phyloP scores from a whole-genome alignment of 1,140 invertebrate genomes.

The Procambarus clarkii region DNA sequence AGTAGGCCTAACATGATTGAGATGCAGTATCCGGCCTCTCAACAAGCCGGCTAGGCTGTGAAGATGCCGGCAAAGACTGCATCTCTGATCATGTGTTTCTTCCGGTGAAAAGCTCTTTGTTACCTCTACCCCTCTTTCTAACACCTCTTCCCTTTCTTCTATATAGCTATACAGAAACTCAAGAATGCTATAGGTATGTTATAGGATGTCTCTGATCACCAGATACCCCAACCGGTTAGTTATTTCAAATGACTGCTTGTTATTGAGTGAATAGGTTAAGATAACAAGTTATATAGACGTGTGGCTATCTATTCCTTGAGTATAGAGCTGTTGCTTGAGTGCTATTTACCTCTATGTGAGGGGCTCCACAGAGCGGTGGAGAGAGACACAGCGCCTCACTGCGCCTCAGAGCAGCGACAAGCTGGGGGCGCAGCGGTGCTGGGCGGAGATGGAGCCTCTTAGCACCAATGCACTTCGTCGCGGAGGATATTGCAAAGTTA shows the following conservation, averaged over 20 bases:
- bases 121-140: background rate
- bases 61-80: conserved; percentile 8
- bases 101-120: background rate
- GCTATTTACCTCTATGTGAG: conserved; percentile 40
- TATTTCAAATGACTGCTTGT: background rate
- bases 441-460: conserved; percentile 55
- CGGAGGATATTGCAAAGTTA: conserved; percentile 55
- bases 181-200: background rate
- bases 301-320: background rate
- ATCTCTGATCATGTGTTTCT: background rate
- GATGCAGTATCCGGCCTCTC: background rate
- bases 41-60: no score
- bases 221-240: background rate
- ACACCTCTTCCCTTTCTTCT: background rate
- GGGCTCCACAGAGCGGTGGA: no score
- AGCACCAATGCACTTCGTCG: conserved; percentile 62
- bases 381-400: background rate
- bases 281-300: no score
- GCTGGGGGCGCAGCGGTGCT: conserved; percentile 38
- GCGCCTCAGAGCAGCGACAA: conserved; percentile 30
- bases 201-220: background rate
- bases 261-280: background rate
- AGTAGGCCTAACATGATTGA: background rate
- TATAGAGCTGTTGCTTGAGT: background rate
- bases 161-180: background rate